phyloP scores from a whole-genome alignment of 2,888 invertebrate genomes.

The Rotaria magnacalcarata region DNA sequence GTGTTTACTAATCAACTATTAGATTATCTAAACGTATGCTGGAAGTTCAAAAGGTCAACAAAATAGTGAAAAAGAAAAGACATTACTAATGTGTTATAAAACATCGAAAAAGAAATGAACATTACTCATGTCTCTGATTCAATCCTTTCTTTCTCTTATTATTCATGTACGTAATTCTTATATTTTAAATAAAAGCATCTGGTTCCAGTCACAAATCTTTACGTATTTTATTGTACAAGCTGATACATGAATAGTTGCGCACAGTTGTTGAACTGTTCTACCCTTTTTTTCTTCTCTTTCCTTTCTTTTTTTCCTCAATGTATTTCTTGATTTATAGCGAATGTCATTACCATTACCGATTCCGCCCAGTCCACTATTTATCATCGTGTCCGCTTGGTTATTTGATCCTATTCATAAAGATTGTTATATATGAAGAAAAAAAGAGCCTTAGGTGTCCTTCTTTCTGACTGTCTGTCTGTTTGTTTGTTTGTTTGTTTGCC shows the following conservation, averaged over 20 bases:
- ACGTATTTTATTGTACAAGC: neutral
- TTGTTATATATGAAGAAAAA: neutral
- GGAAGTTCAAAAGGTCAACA: neutral
- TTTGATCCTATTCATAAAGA: slow-evolving; percentile 11
- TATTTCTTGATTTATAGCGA: slow-evolving; percentile 2
- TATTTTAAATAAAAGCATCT: neutral
- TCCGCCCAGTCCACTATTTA: slow-evolving; percentile 2
- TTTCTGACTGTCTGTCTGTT: neutral
- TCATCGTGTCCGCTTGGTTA: slow-evolving; percentile 1
- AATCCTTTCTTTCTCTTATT: neutral
- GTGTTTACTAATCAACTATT: neutral
- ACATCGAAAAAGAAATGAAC: no score
- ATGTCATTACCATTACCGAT: neutral
- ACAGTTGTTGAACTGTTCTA: neutral
- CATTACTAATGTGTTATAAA: no score
- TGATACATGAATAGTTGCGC: slow-evolving; percentile 2
- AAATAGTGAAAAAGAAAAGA: no score
- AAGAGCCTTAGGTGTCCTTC: neutral
- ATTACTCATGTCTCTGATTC: no score
- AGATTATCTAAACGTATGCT: neutral
- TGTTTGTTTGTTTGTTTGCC: neutral
- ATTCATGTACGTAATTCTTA: neutral
- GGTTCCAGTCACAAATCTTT: neutral
- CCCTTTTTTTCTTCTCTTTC: neutral
- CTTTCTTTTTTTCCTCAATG: neutral